Percentiles rank a stretch among this genome's conserved stretches.
Conservation (phyloP, 2,797 vertebrate species). For the Halcyon leucocephala region DNA sequence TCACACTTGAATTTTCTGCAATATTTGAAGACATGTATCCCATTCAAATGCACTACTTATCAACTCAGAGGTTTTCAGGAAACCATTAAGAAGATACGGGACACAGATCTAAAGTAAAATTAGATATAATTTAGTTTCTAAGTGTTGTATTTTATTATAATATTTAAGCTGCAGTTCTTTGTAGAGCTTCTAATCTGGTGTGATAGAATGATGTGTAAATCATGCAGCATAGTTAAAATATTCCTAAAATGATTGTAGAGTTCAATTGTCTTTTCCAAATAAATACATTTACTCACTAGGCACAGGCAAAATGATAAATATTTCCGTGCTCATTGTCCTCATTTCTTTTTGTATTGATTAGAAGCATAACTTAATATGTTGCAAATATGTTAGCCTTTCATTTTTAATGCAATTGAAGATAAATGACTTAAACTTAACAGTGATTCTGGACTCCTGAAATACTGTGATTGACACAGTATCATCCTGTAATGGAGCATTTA, state of each 20-base stretch:
- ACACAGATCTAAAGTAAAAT: slow-evolving; percentile 63
- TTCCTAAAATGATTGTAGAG: neutral
- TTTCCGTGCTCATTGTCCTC: neutral
- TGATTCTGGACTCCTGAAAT: neutral
- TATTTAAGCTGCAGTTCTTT: slow-evolving; percentile 46
- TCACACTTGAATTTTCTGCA: slow-evolving; percentile 73
- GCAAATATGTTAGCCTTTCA: slow-evolving; percentile 42
- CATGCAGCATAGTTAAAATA: neutral
- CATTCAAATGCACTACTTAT: slow-evolving; percentile 75
- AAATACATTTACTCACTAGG: neutral
- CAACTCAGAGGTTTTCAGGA: slow-evolving; percentile 65
- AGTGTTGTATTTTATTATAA: slow-evolving; percentile 62
- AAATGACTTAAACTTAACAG: slow-evolving; percentile 32
- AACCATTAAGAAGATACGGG: slow-evolving; percentile 65
- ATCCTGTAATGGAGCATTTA: slow-evolving; percentile 43
- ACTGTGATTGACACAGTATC: slow-evolving; percentile 15
- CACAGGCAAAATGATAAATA: neutral
- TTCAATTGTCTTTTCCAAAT: neutral
- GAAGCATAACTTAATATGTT: slow-evolving; percentile 24
- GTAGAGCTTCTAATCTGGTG: slow-evolving; percentile 63
- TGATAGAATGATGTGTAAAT: slow-evolving; percentile 3
- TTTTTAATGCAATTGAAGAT: slow-evolving; percentile 53
- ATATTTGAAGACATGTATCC: slow-evolving; percentile 73
- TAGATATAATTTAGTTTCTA: slow-evolving; percentile 53
- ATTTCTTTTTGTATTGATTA: neutral